phyloP scores from a whole-genome alignment of 2,888 invertebrate genomes.

The Zygaena filipendulae region DNA sequence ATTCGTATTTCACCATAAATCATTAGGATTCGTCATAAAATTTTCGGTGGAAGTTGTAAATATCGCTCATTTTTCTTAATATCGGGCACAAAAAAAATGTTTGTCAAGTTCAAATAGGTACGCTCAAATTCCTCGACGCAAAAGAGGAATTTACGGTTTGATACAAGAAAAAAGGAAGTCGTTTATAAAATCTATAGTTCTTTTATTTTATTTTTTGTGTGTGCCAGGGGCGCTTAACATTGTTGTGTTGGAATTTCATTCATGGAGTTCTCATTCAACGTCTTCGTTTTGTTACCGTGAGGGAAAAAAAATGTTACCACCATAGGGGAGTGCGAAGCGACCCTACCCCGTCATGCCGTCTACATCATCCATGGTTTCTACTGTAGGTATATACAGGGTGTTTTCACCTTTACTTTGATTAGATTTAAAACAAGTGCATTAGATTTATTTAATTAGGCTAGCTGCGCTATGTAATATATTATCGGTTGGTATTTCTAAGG shows the following conservation, averaged over 20 bases:
- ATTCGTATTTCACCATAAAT: too few species aligned
- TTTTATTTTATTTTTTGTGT: slow-evolving; percentile 27
- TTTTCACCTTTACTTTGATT: too few species aligned
- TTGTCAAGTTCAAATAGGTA: too few species aligned
- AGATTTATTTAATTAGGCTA: too few species aligned
- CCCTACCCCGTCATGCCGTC: slow-evolving; percentile 56
- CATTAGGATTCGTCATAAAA: too few species aligned
- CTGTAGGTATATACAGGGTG: slow-evolving; percentile 36
- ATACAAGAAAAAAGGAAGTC: slow-evolving; percentile 33
- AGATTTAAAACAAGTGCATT: too few species aligned
- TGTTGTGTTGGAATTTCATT: slow-evolving; percentile 53
- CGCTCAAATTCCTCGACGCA: too few species aligned
- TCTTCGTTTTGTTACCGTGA: slow-evolving; percentile 36
- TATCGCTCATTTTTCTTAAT: too few species aligned
- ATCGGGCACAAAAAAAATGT: too few species aligned
- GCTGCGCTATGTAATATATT: too few species aligned
- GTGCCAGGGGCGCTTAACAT: slow-evolving; percentile 41
- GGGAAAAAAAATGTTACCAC: slow-evolving; percentile 31
- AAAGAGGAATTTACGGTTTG: slow-evolving; percentile 27
- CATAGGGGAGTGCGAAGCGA: slow-evolving; percentile 25
- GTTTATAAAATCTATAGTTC: slow-evolving; percentile 33
- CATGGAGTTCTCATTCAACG: slow-evolving; percentile 40
- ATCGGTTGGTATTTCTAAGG: too few species aligned
- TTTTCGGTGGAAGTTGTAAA: too few species aligned
- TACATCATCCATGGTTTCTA: slow-evolving; percentile 34